phyloP scores from a whole-genome alignment of 1,140 invertebrate species.

The Ceratosolen fusciceps region DNA sequence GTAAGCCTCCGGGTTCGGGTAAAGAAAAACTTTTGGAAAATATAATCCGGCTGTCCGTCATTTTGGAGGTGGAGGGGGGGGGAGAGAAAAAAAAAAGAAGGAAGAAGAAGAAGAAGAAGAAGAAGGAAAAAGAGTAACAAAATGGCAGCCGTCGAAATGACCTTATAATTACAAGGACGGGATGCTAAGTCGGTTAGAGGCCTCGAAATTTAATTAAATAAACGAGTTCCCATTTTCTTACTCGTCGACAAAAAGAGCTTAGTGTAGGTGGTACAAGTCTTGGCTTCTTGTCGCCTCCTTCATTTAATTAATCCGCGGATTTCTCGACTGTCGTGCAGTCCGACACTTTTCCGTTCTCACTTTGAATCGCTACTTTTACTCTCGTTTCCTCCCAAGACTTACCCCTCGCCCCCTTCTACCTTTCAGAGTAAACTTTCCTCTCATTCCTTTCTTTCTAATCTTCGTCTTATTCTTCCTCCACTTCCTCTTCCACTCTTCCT shows the following conservation, averaged over 20 bases:
- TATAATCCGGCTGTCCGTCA: constrained; percentile 1
- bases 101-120: no score
- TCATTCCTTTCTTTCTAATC: background rate
- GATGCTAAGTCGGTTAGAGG: constrained; percentile 3
- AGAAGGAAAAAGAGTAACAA: background rate
- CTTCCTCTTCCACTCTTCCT: background rate
- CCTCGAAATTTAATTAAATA: constrained; percentile 39
- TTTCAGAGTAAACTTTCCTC: background rate
- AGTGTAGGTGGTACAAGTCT: constrained; percentile 4
- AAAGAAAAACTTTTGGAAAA: background rate
- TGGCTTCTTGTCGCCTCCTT: constrained; percentile 21
- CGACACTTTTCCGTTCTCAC: constrained; percentile 30
- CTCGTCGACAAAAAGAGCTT: constrained; percentile 29
- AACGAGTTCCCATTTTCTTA: constrained; percentile 22
- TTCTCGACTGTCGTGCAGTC: constrained; percentile 21
- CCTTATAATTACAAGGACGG: constrained; percentile 19
- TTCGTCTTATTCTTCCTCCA: background rate
- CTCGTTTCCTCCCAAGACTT: constrained; percentile 8
- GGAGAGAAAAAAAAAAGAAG: no score
- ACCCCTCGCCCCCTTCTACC: background rate
- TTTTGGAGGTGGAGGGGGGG: no score
- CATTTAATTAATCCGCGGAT: constrained; percentile 35
- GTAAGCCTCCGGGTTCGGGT: background rate
- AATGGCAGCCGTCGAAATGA: background rate
- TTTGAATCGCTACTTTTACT: constrained; percentile 7